Conservation (phyloP, 1,140 invertebrate species). For the Probaryconus sp. region DNA sequence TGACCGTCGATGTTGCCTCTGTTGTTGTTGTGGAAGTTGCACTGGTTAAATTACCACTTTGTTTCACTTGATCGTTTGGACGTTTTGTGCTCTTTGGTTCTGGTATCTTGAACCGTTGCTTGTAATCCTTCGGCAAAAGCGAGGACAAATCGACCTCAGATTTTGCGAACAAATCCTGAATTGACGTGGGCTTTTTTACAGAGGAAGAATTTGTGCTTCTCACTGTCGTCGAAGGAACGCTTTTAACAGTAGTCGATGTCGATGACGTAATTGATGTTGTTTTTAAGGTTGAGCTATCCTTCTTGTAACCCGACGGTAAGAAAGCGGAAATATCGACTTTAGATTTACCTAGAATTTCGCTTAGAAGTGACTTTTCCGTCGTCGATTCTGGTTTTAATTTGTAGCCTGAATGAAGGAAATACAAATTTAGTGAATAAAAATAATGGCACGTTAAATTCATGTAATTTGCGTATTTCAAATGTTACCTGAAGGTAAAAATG, state of each 20-base stretch:
- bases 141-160: constrained; percentile 80
- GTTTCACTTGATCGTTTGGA: constrained; percentile 52
- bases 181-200: constrained; percentile 48
- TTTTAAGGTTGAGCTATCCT: constrained; percentile 37
- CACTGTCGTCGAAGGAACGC: constrained; percentile 74
- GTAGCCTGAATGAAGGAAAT: constrained; percentile 73
- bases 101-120: constrained; percentile 65
- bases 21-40: constrained; percentile 63
- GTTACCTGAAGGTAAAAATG: constrained; percentile 82
- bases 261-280: constrained; percentile 58
- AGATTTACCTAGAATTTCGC: constrained; percentile 74
- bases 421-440: constrained; percentile 79
- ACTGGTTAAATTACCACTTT: constrained; percentile 50
- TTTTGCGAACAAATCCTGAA: constrained; percentile 76
- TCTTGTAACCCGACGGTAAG: constrained; percentile 81
- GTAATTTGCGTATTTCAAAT: too few relatives aligned
- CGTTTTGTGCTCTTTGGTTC: constrained; percentile 47
- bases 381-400: constrained; percentile 77
- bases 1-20: constrained; percentile 62
- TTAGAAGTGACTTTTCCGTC: constrained; percentile 68
- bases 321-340: constrained; percentile 81
- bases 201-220: constrained; percentile 63
- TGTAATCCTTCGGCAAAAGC: constrained; percentile 81
- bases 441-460: too few relatives aligned
- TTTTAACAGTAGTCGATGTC: constrained; percentile 13